phyloP scores from a whole-genome alignment of 2,113 vertebrate species.

The Salminus brasiliensis region DNA sequence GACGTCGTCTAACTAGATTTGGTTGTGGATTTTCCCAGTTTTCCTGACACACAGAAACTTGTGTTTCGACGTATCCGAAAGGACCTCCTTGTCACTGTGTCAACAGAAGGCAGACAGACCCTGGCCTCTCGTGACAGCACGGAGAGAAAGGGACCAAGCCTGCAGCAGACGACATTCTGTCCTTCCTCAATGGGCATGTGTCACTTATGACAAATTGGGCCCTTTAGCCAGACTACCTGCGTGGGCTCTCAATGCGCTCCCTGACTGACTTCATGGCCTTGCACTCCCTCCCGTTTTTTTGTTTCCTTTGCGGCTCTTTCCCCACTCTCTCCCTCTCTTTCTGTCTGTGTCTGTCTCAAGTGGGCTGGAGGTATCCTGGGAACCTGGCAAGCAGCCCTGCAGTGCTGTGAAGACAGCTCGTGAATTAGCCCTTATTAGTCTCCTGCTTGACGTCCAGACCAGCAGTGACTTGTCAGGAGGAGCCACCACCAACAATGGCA shows the following conservation, averaged over 20 bases:
- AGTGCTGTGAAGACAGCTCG: constrained; percentile 48
- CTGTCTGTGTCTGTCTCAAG: constrained; percentile 48
- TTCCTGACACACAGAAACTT: constrained; percentile 42
- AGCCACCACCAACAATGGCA: constrained; percentile 52
- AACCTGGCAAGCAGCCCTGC: constrained; percentile 54
- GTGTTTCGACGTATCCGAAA: constrained; percentile 33
- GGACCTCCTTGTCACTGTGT: constrained; percentile 31
- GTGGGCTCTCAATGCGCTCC: constrained; percentile 56
- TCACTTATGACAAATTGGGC: constrained; percentile 60
- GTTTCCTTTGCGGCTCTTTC: constrained; percentile 43
- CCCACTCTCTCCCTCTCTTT: constrained; percentile 45
- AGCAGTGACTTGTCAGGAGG: constrained; percentile 57
- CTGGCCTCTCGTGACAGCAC: constrained; percentile 29
- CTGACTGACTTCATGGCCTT: constrained; percentile 39
- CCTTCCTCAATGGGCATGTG: constrained; percentile 52
- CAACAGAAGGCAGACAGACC: constrained; percentile 50
- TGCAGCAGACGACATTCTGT: constrained; percentile 49
- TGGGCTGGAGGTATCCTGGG: constrained; percentile 59
- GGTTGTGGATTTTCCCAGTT: constrained; percentile 44
- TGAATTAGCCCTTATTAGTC: constrained; percentile 66
- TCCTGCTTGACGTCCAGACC: constrained; percentile 56
- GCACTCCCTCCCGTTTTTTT: constrained; percentile 1
- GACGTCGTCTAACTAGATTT: constrained; percentile 42
- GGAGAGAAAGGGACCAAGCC: constrained; percentile 23
- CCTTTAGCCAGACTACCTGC: constrained; percentile 55